phyloP scores from a whole-genome alignment of 2,888 invertebrate genomes.

The Drosophila yooni region DNA sequence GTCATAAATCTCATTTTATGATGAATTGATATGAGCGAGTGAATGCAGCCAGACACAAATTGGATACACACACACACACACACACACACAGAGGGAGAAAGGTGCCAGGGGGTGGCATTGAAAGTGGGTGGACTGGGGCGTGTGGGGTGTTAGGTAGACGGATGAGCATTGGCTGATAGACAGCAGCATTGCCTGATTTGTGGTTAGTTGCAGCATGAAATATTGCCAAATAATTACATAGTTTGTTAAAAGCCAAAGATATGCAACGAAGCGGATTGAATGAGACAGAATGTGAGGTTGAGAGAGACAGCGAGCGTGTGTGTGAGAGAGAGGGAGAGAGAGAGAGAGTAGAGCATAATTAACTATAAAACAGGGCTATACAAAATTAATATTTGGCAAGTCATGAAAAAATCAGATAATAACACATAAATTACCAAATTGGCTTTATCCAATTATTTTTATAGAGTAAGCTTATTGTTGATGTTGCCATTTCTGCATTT shows the following conservation, averaged over 20 bases:
- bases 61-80: slow-evolving; percentile 48
- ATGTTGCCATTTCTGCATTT: background rate
- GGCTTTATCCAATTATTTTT: background rate
- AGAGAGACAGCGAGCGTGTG: background rate
- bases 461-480: background rate
- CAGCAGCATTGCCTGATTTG: slow-evolving; percentile 47
- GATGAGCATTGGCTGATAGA: slow-evolving; percentile 46
- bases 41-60: slow-evolving; percentile 71
- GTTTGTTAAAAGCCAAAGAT: slow-evolving; percentile 4
- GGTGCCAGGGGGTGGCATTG: background rate
- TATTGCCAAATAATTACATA: slow-evolving; percentile 43
- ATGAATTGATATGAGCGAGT: slow-evolving; percentile 82
- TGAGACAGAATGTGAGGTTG: background rate
- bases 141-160: background rate
- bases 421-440: background rate
- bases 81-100: background rate
- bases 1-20: slow-evolving; percentile 85
- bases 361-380: background rate
- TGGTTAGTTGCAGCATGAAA: slow-evolving; percentile 38
- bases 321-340: background rate
- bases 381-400: background rate
- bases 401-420: background rate
- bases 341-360: background rate
- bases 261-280: background rate
- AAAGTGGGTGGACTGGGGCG: too few species aligned